A percentile compares a stretch with the other conserved stretches of the same genome.
These are phyloP conservation scores for Rhizomys pruinosus DNA, from an alignment of 2,113 vertebrate species.

Conservation along the genomic window DNA sequence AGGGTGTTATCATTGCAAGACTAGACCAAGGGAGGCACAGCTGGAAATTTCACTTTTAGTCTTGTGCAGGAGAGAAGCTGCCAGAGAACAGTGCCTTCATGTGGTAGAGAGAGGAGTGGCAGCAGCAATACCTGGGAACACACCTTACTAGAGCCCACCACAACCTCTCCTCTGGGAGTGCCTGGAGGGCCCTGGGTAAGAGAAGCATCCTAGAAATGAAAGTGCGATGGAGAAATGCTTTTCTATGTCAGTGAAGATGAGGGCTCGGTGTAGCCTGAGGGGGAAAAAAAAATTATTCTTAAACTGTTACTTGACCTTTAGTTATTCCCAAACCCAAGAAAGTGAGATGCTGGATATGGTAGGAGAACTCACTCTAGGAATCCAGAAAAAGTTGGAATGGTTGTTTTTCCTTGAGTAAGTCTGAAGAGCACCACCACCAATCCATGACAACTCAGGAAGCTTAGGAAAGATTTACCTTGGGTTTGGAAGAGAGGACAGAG, in stretches of 20 bases:
- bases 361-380: not conserved
- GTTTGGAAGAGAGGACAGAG: not conserved
- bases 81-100: constrained; percentile 12
- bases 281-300: not conserved
- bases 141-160: rapidly evolving
- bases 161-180: not conserved
- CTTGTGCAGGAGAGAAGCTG: not conserved
- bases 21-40: not conserved
- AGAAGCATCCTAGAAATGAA: not conserved
- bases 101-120: constrained; percentile 5
- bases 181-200: rapidly evolving
- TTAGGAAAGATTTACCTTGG: not conserved
- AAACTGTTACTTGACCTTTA: not conserved
- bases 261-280: not conserved
- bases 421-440: too few relatives aligned
- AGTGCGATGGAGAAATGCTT: not conserved
- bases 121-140: not conserved
- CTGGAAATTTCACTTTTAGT: not conserved
- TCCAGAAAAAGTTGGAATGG: not conserved
- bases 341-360: too few relatives aligned
- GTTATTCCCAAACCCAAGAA: not conserved
- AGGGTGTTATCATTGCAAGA: not conserved
- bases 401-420: not conserved
- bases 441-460: not conserved
- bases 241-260: not conserved